A percentile compares a stretch with the other conserved stretches of the same genome.
Evolutionary conservation across 2,113 vertebrate genomes (phyloP).

Genomic region (Pitta sordida): DNA sequence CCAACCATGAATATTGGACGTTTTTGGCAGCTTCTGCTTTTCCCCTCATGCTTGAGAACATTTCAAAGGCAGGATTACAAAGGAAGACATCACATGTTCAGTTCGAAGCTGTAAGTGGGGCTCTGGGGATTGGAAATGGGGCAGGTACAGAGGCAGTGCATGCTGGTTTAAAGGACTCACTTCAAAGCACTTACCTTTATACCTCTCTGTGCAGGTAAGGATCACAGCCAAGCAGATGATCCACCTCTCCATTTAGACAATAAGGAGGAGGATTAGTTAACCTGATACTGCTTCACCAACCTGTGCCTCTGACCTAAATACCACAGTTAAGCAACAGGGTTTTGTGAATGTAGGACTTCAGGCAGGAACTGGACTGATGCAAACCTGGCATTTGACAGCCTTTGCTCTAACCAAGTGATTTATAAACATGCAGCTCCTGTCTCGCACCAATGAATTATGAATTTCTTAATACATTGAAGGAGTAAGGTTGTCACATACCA

Average conservation of each 20-base stretch:
- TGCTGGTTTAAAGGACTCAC: background rate
- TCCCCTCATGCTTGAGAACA: background rate
- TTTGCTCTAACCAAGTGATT: background rate
- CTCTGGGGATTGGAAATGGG: background rate
- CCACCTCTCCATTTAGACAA: background rate
- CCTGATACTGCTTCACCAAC: background rate
- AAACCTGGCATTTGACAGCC: background rate
- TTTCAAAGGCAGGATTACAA: slow-evolving; percentile 25
- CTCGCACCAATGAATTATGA: background rate
- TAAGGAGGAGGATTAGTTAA: background rate
- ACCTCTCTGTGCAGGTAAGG: background rate
- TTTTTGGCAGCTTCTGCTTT: background rate
- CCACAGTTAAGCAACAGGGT: background rate
- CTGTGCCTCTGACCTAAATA: slow-evolving; percentile 28
- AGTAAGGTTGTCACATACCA: background rate
- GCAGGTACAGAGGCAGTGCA: background rate
- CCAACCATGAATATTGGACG: background rate
- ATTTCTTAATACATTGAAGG: background rate
- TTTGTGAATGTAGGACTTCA: background rate
- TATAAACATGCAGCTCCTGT: accelerated
- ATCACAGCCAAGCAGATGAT: background rate
- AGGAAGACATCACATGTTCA: background rate
- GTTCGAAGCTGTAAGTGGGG: background rate
- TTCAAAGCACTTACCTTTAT: background rate
- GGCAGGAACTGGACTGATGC: background rate